A percentile compares a stretch with the other conserved stretches of the same genome.
These are phyloP conservation scores for Leptoteleia sp. DNA, from an alignment of 1,140 invertebrate species.

Conservation along the genomic window DNA sequence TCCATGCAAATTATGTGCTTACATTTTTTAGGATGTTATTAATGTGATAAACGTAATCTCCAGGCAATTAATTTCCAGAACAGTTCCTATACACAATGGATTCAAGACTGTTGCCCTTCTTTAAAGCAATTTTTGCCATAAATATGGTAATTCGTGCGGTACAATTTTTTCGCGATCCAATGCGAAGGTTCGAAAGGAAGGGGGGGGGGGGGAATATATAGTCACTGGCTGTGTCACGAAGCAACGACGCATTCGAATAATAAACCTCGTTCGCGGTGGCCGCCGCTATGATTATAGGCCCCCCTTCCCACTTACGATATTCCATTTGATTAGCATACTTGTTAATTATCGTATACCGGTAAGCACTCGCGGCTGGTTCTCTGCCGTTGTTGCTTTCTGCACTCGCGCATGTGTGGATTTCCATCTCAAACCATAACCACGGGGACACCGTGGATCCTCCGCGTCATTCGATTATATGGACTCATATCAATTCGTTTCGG, in stretches of 20 bases:
- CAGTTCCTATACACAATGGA: no score
- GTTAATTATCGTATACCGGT: constrained; percentile 68
- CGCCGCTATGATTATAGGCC: constrained; percentile 62
- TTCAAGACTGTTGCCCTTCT: no score
- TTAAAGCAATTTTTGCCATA: no score
- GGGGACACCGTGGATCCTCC: constrained; percentile 13
- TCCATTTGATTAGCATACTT: constrained; percentile 68
- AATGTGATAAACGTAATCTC: no score
- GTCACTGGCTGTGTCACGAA: constrained; percentile 43
- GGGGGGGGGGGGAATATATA: no score
- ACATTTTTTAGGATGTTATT: no score
- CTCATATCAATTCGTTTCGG: constrained; percentile 6
- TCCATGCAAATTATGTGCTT: no score
- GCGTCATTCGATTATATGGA: background rate
- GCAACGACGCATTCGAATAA: constrained; percentile 52
- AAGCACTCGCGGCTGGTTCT: constrained; percentile 53
- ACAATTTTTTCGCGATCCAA: constrained; percentile 25
- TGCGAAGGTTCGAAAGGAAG: constrained; percentile 28
- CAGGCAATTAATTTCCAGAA: no score
- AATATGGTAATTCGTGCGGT: constrained; percentile 47
- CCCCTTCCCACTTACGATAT: constrained; percentile 26
- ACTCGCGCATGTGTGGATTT: constrained; percentile 33
- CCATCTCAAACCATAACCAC: constrained; percentile 29
- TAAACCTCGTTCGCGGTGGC: constrained; percentile 34
- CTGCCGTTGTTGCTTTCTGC: constrained; percentile 6